Percentiles rank a stretch among this genome's conserved stretches.
These are phyloP conservation scores for Leptopilina myrica DNA, from an alignment of 2,888 invertebrate species.

Conservation along the genomic window DNA sequence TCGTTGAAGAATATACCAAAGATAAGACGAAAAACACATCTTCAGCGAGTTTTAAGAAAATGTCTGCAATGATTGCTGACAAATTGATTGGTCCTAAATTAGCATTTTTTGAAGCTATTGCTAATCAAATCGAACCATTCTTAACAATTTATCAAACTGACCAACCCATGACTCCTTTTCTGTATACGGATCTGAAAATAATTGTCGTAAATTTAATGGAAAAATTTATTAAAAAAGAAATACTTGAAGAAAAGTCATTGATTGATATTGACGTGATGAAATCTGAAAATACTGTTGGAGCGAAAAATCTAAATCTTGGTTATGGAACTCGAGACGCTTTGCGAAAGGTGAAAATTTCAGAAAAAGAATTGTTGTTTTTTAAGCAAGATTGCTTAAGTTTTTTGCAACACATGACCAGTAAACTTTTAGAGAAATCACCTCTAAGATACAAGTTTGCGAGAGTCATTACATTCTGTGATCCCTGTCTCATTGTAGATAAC, in stretches of 20 bases:
- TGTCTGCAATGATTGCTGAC: conserved; percentile 12
- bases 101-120: conserved; percentile 50
- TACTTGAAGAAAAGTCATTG: conserved; percentile 22
- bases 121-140: conserved; percentile 53
- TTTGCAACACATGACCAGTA: conserved; percentile 29
- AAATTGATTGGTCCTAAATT: conserved; percentile 44
- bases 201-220: conserved; percentile 40
- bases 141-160: conserved; percentile 55
- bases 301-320: conserved; percentile 33
- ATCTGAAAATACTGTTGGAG: conserved; percentile 10
- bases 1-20: conserved; percentile 41
- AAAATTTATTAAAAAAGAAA: conserved; percentile 41
- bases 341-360: conserved; percentile 13
- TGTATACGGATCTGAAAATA: conserved; percentile 44
- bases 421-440: conserved; percentile 42
- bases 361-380: conserved; percentile 36
- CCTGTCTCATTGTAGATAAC: neutral
- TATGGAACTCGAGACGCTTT: conserved; percentile 28
- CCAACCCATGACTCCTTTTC: conserved; percentile 52
- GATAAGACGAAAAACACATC: conserved; percentile 23
- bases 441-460: conserved; percentile 7
- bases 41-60: neutral
- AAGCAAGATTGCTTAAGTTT: conserved; percentile 21
- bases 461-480: conserved; percentile 19
- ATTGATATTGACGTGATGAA: neutral